These are phyloP conservation scores for Alentia gelatinosa DNA, from an alignment of 2,888 invertebrate species.

Conservation along the genomic window DNA sequence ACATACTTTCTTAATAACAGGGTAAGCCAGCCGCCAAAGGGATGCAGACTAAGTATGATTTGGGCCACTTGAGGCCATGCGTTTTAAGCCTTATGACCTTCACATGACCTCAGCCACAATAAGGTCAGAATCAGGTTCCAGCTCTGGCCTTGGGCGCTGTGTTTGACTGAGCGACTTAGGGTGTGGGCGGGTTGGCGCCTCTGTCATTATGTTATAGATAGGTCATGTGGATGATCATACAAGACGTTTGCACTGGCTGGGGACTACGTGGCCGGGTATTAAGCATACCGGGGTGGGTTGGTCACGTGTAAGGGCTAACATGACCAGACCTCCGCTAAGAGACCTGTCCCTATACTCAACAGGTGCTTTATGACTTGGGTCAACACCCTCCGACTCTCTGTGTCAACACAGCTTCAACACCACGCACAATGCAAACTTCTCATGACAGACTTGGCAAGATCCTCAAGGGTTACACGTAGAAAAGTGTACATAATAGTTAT, in stretches of 20 bases:
- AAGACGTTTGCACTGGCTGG: not conserved
- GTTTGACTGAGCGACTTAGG: not conserved
- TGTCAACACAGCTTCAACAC: not conserved
- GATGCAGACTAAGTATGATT: not conserved
- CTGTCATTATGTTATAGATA: conserved; percentile 3
- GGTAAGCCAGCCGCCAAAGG: not conserved
- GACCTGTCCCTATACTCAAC: not conserved
- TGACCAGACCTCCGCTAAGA: not conserved
- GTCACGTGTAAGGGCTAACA: not conserved
- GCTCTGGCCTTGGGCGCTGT: not conserved
- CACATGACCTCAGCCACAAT: conserved; percentile 8
- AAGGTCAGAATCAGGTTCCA: conserved; percentile 18
- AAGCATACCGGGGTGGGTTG: not conserved
- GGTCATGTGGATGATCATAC: not conserved
- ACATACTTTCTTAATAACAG: conserved; percentile 4
- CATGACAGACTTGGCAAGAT: not conserved
- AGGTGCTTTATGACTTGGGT: not conserved
- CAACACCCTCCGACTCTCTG: not conserved
- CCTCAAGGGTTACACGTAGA: not conserved
- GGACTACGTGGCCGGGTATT: not conserved
- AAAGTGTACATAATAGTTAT: not conserved
- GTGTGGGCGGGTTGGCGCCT: not conserved
- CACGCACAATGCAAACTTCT: not conserved
- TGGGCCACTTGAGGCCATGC: not conserved
- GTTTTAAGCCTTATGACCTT: conserved; percentile 7